Base-by-base conservation (phyloP, 1,140 invertebrate genomes). In the Laupala kohalensis region DNA sequence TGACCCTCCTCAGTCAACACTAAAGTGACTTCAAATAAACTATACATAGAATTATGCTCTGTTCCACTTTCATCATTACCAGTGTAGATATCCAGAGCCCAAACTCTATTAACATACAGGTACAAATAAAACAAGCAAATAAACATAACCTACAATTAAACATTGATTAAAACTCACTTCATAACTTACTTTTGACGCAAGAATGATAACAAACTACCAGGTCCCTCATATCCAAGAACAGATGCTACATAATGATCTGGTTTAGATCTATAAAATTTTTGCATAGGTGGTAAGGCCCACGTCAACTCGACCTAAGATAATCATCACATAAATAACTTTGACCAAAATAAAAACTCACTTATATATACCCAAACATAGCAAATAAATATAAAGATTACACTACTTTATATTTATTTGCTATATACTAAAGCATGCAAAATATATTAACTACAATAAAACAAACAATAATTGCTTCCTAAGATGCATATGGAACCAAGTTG, bases 161-260 rank as follows among this genome's bases (percentile, higher is more conserved):
- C 19, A 53, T 53, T 13, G 1, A 13, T 53, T 13, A 19, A 53
- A 53, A 0, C 4, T 53, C 37, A 2, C 19, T 53, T 53, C 37
- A 53, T 72, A 25, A 81, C 84, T 79, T 78, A 86, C 83, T 90
- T 91, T 68, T 89, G 86, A 72, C 91, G 87, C 29, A 97, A 82
- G 77, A 92, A 93, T 53, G 91, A 91, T 1, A 95, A 85, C 13
- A 97, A 80, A 75, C 92, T 94, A 25, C 93, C 94, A 75, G 89
- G 86, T 2, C 94, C 94, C 81, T 97, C 94, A 79, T 97, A 91
- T 0, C 93, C 94, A 5, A 97, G 81, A 5, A 97, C 79, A 80
- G 89, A 92, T 0, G 90, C 88, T 0, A 97, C 77, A 76, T 95
- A 94, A 66, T 90, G 83, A 72, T 91, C 84, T 0, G 92, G 90